Evolutionary conservation across 2,797 vertebrate species (phyloP).

Genomic region (Chrosomus eos): DNA sequence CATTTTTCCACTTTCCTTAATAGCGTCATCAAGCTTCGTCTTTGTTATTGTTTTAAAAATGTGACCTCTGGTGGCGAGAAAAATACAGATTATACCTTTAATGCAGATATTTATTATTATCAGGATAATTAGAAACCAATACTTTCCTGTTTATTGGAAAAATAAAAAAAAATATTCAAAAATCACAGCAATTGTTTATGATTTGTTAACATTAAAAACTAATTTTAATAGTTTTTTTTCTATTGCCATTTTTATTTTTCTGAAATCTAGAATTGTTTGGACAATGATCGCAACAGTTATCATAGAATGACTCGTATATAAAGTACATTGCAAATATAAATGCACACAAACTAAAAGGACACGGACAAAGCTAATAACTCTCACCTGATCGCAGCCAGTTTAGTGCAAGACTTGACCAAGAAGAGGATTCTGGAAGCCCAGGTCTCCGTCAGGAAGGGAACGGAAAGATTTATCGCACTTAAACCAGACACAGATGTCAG

Average conservation of each 20-base stretch:
- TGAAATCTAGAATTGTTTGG: background rate
- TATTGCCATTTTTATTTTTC: background rate
- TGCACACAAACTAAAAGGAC: background rate
- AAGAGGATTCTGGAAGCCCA: constrained; percentile 36
- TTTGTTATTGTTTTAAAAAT: no score
- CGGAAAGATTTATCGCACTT: background rate
- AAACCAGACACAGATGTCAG: constrained; percentile 29
- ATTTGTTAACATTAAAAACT: no score
- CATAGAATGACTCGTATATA: background rate
- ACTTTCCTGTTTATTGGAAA: no score
- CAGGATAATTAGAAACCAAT: no score
- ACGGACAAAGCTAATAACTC: background rate
- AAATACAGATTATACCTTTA: no score
- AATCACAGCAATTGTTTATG: no score
- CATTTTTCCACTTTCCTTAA: no score
- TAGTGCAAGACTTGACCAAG: constrained; percentile 14
- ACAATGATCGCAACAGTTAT: background rate
- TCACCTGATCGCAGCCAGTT: constrained; percentile 19
- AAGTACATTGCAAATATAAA: background rate
- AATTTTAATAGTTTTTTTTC: no score
- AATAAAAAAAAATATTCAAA: no score
- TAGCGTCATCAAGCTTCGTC: no score
- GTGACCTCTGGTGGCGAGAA: no score
- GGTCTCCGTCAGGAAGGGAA: background rate
- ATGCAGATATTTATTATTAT: no score